phyloP scores from a whole-genome alignment of 92 coral and sea anemone species.

The Umimayanthus kanabou region DNA sequence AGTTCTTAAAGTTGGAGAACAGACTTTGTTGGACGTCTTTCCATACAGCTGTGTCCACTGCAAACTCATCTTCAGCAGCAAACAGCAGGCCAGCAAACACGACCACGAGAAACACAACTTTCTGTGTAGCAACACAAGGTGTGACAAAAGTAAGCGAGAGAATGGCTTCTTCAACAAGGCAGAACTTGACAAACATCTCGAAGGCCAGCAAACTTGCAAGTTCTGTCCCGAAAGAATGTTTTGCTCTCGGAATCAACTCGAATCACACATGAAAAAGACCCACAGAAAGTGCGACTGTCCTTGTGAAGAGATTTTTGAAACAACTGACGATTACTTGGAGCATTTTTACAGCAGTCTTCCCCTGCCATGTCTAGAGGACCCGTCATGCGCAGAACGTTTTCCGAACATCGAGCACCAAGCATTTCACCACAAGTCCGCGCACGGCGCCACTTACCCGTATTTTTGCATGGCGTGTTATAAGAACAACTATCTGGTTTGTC shows the following conservation, averaged over 20 bases:
- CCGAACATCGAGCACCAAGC: constrained; percentile 87
- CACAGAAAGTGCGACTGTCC: constrained; percentile 77
- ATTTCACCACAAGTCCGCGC: constrained; percentile 79
- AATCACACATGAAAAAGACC: constrained; percentile 66
- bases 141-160: constrained; percentile 83
- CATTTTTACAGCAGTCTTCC: constrained; percentile 82
- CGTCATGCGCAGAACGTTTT: constrained; percentile 76
- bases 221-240: constrained; percentile 77
- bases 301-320: constrained; percentile 73
- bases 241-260: constrained; percentile 65
- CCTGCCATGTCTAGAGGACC: constrained; percentile 86
- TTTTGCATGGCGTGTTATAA: constrained; percentile 92
- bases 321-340: constrained; percentile 67
- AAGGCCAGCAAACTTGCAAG: constrained; percentile 60
- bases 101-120: constrained; percentile 75
- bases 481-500: constrained; percentile 69
- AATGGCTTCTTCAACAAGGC: constrained; percentile 80
- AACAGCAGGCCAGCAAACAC: constrained; percentile 67
- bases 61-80: constrained; percentile 75
- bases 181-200: constrained; percentile 65
- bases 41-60: constrained; percentile 72
- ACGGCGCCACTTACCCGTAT: constrained; percentile 84
- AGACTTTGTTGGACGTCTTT: constrained; percentile 74
- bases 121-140: constrained; percentile 63
- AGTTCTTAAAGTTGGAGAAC: constrained; percentile 70